Conservation (phyloP, 2,113 vertebrate genomes). For the Rafetus swinhoei region DNA sequence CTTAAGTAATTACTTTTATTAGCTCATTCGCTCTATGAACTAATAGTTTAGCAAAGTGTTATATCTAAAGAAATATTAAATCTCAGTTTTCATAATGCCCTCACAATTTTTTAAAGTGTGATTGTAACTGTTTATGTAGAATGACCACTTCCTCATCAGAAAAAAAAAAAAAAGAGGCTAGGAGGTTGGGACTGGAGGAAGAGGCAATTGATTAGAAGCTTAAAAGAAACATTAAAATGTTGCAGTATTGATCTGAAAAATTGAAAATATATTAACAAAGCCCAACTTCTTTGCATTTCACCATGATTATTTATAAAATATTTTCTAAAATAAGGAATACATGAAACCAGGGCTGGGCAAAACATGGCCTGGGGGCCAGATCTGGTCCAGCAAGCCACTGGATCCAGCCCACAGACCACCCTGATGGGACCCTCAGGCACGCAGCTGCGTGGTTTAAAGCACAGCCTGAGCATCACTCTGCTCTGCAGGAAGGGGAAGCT, state of each 20-base stretch:
- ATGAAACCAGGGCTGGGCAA: not conserved
- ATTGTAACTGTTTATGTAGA: conserved; percentile 24
- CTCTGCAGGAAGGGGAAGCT: too few species aligned
- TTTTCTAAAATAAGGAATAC: not conserved
- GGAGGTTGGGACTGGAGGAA: not conserved
- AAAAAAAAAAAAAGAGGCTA: not conserved
- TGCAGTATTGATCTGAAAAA: not conserved
- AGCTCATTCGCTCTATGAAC: conserved; percentile 85
- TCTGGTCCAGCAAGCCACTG: too few species aligned
- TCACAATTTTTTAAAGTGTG: conserved; percentile 39
- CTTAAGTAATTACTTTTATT: conserved; percentile 90
- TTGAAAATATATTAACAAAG: not conserved
- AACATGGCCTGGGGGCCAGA: too few species aligned
- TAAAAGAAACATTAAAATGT: not conserved
- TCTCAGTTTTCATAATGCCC: conserved; percentile 42
- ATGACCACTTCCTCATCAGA: not conserved
- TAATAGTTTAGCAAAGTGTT: conserved; percentile 79
- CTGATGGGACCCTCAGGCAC: too few species aligned
- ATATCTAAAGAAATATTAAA: conserved; percentile 75
- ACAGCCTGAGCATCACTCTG: too few species aligned
- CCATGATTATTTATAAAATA: not conserved
- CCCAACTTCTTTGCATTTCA: not conserved
- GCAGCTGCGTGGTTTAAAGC: too few species aligned
- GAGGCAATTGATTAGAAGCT: not conserved
- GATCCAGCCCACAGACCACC: too few species aligned